Evolutionary conservation across 2,113 vertebrate species (phyloP), one percentile per base, ranked within the genome.

Genomic region (Seriola aureovittata): DNA sequence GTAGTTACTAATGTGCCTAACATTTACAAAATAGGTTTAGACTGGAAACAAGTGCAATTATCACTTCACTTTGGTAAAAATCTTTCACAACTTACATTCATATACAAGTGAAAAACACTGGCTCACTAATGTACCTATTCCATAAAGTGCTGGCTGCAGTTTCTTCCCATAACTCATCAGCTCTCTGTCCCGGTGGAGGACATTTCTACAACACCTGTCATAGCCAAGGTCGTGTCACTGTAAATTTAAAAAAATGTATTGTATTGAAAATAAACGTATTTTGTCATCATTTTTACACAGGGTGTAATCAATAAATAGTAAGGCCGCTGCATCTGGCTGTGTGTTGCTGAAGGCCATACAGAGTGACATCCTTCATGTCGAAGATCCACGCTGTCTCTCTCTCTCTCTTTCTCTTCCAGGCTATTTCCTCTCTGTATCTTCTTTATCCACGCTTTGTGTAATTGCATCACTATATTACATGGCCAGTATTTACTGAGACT

Each of bases 401-500:
- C 48, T 69, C 63, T 60, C 40, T 66, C 19, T 67, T 0, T 48
- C 55, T 75, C 70, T 50, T 48, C 14, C 17, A 50, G 48, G 36
- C 52, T 59, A 1, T 55, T 66, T 74, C 52, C 40, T 73, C 8
- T 46, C 42, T 68, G 10, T 48, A 59, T 85, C 74, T 16, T 75
- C 78, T 83, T 73, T 40, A 70, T 73, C 57, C 71, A 52, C 3
- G n/a, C 73, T 68, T 34, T 54, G 55, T 85, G 54, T 86, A 85
- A 88, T 85, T 83, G 84, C 80, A 77, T 77, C 74, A 63, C 66
- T 87, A 63, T 78, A 63, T 89, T 86, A 80, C 68, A 67, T 29
- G 4, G 64, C 2, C 42, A 50, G 21, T 82, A 48, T 86, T 83
- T 86, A 86, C 76, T 8, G 63, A 68, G 64, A 0, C 34, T 44